Conservation (phyloP, 2,113 vertebrate species). For the Callipepla californica region DNA sequence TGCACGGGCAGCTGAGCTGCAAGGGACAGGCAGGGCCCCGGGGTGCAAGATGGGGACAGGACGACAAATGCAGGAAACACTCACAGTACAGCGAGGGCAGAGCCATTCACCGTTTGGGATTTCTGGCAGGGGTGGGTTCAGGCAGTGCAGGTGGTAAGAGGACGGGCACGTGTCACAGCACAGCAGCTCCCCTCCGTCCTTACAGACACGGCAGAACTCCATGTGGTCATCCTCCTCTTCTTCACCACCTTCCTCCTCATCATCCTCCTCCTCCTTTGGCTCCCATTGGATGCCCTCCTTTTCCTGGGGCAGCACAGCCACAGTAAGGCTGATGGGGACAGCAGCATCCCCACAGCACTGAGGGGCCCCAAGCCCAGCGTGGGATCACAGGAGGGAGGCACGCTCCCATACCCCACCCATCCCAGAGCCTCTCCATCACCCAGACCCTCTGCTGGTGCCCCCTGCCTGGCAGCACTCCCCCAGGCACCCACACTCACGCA, state of each 20-base stretch:
- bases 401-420: not conserved
- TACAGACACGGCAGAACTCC: conserved; percentile 98
- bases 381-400: not conserved
- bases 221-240: conserved; percentile 99
- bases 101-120: conserved; percentile 99
- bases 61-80: conserved; percentile 57
- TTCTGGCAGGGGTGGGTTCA: conserved; percentile 95
- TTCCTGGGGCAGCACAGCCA: conserved; percentile 81
- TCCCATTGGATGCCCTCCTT: conserved; percentile 99
- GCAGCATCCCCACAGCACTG: fast-evolving
- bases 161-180: conserved; percentile 69
- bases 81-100: conserved; percentile 98
- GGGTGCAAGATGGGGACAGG: not conserved
- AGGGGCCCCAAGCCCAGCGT: fast-evolving
- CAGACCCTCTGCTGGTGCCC: not conserved
- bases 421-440: not conserved
- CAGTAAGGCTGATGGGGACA: fast-evolving
- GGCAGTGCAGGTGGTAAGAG: conserved; percentile 95
- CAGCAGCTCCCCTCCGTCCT: conserved; percentile 85
- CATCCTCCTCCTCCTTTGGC: conserved; percentile 92
- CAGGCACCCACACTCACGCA: conserved; percentile 84
- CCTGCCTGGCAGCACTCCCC: not conserved
- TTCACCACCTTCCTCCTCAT: conserved; percentile 87
- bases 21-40: too few relatives aligned
- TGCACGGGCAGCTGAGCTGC: not conserved